Evolutionary conservation across 1,140 invertebrate genomes (phyloP).

Genomic region (Drosophila tristis): DNA sequence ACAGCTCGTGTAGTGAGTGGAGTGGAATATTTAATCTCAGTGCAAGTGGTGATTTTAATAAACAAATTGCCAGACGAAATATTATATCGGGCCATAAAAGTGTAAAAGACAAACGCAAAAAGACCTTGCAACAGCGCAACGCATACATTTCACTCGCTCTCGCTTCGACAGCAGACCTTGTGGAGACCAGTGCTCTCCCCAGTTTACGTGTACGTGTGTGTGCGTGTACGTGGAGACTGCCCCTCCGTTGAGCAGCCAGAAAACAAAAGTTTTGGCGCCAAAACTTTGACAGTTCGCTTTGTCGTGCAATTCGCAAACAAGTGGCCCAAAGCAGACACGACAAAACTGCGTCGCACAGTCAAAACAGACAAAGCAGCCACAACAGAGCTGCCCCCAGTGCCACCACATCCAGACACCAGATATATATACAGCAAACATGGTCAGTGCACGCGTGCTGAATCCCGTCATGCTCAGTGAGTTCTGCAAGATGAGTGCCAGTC

Average conservation of each 20-base stretch:
- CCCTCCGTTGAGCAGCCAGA: slow-evolving; percentile 47
- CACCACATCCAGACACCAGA: slow-evolving; percentile 14
- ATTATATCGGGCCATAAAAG: slow-evolving; percentile 56
- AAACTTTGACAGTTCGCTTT: slow-evolving; percentile 78
- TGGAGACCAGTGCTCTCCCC: slow-evolving; percentile 54
- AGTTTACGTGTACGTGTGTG: slow-evolving; percentile 1
- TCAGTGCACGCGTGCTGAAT: slow-evolving; percentile 78
- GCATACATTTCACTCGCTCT: slow-evolving; percentile 33
- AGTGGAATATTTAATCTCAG: slow-evolving; percentile 17
- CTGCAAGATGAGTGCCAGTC: slow-evolving; percentile 70
- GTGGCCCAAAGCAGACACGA: slow-evolving; percentile 47
- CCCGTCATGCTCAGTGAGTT: slow-evolving; percentile 67
- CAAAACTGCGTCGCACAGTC: slow-evolving; percentile 62
- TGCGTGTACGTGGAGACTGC: slow-evolving; percentile 54
- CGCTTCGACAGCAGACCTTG: slow-evolving; percentile 33
- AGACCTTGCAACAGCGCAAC: slow-evolving; percentile 44
- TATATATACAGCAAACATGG: slow-evolving; percentile 59
- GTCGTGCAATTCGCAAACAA: slow-evolving; percentile 68
- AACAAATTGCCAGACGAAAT: slow-evolving; percentile 62
- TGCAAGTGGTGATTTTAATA: slow-evolving; percentile 43
- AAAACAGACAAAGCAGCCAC: slow-evolving; percentile 39
- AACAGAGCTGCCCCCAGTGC: slow-evolving; percentile 21
- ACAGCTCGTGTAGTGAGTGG: slow-evolving; percentile 23
- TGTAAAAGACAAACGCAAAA: slow-evolving; percentile 48
- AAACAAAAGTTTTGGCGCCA: slow-evolving; percentile 77